phyloP scores from a whole-genome alignment of 2,113 vertebrate genomes.

The Thamnaconus septentrionalis region DNA sequence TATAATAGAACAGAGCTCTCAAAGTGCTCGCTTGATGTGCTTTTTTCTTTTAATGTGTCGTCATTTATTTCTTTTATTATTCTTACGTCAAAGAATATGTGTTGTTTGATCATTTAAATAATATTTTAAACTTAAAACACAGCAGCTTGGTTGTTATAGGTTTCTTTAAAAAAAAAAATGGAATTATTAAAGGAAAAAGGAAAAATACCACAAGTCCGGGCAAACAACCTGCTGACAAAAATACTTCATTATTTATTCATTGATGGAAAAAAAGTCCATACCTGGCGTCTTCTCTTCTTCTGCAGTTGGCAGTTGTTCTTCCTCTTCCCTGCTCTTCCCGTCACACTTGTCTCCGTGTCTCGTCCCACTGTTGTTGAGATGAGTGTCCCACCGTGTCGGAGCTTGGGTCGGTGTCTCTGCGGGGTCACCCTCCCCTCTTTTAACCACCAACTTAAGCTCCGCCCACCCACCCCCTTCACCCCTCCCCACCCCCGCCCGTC shows the following conservation, averaged over 20 bases:
- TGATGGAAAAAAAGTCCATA: background rate
- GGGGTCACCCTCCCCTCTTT: slow-evolving; percentile 54
- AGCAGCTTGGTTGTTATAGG: no score
- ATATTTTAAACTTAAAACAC: no score
- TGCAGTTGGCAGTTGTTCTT: slow-evolving; percentile 16
- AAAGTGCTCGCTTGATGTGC: no score
- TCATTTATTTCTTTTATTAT: no score
- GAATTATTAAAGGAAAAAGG: no score
- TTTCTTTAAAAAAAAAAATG: no score
- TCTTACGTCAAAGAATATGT: no score
- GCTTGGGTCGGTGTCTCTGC: slow-evolving; percentile 43
- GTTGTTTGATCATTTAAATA: no score
- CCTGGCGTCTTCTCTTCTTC: slow-evolving; percentile 8
- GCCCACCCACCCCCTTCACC: slow-evolving; percentile 7
- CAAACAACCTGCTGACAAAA: no score
- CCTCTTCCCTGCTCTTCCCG: background rate
- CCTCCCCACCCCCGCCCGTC: background rate
- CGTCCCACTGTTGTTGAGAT: background rate
- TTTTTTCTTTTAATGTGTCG: no score
- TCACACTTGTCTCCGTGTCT: slow-evolving; percentile 3
- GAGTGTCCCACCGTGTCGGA: slow-evolving; percentile 23
- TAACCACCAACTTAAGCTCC: slow-evolving; percentile 53
- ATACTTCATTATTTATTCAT: background rate
- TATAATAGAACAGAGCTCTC: slow-evolving; percentile 25
- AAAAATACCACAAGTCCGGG: no score